These are phyloP conservation scores for Drosophila tanythrix DNA, from an alignment of 2,888 invertebrate genomes.

Conservation along the genomic window DNA sequence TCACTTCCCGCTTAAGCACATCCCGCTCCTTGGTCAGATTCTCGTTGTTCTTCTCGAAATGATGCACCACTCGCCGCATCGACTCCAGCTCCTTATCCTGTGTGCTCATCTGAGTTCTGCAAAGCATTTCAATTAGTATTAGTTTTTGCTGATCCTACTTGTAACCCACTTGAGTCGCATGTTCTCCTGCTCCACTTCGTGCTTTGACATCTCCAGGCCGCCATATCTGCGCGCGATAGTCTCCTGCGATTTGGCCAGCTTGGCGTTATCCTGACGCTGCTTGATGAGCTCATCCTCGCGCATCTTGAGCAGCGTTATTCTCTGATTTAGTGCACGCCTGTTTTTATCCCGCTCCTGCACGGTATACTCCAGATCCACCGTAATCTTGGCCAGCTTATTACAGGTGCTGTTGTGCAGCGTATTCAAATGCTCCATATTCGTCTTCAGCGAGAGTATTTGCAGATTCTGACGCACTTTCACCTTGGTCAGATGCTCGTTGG, in stretches of 20 bases:
- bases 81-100: slow-evolving; percentile 83
- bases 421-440: slow-evolving; percentile 82
- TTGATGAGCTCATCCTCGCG: slow-evolving; percentile 84
- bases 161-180: slow-evolving; percentile 75
- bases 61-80: slow-evolving; percentile 82
- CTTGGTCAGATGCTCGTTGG: slow-evolving; percentile 80
- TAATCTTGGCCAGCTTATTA: slow-evolving; percentile 83
- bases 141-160: background rate
- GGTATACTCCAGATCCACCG: slow-evolving; percentile 83
- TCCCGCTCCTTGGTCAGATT: slow-evolving; percentile 83
- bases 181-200: slow-evolving; percentile 79
- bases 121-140: background rate
- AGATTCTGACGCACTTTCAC: slow-evolving; percentile 84
- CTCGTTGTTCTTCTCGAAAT: slow-evolving; percentile 81
- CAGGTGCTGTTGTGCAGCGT: slow-evolving; percentile 81
- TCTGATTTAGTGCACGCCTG: slow-evolving; percentile 80
- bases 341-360: slow-evolving; percentile 82
- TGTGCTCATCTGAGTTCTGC: slow-evolving; percentile 78
- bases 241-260: slow-evolving; percentile 82
- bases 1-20: slow-evolving; percentile 78
- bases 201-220: slow-evolving; percentile 74
- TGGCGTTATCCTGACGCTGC: slow-evolving; percentile 80
- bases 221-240: slow-evolving; percentile 81
- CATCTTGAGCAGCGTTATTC: slow-evolving; percentile 81
- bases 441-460: slow-evolving; percentile 83